phyloP scores from a whole-genome alignment of 2,797 vertebrate genomes.

The Adrianichthys oophorus region DNA sequence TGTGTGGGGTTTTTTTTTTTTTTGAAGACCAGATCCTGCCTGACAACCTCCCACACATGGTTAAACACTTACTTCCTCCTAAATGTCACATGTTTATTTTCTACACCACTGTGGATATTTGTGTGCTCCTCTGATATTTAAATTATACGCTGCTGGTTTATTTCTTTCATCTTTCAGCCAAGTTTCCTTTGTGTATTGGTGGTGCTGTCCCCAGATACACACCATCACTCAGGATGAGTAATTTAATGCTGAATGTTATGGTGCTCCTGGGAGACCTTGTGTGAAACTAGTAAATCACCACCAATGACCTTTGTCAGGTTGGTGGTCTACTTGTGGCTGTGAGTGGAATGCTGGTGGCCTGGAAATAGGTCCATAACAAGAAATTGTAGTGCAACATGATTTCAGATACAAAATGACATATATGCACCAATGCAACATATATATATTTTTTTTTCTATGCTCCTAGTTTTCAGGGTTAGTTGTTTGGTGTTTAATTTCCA shows the following conservation, averaged over 20 bases:
- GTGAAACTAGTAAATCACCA: constrained; percentile 70
- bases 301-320: constrained; percentile 64
- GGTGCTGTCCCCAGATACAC: constrained; percentile 49
- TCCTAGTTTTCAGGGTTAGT: no score
- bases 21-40: constrained; percentile 1
- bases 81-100: constrained; percentile 30
- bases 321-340: constrained; percentile 57
- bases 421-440: neutral
- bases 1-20: constrained; percentile 4
- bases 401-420: constrained; percentile 20
- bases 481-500: no score
- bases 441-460: no score
- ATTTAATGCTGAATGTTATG: constrained; percentile 64
- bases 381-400: constrained; percentile 24
- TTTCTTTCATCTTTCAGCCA: constrained; percentile 52
- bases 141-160: constrained; percentile 40
- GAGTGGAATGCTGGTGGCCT: constrained; percentile 60
- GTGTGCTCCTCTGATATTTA: constrained; percentile 45
- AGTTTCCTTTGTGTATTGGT: constrained; percentile 45
- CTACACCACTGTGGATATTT: constrained; percentile 19
- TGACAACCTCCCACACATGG: constrained; percentile 26
- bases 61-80: constrained; percentile 15
- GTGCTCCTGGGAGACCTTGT: constrained; percentile 65
- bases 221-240: constrained; percentile 67
- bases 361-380: constrained; percentile 56